Base-by-base conservation (phyloP, 2,113 vertebrate genomes). In the Sterrhoptilus dennistouni region DNA sequence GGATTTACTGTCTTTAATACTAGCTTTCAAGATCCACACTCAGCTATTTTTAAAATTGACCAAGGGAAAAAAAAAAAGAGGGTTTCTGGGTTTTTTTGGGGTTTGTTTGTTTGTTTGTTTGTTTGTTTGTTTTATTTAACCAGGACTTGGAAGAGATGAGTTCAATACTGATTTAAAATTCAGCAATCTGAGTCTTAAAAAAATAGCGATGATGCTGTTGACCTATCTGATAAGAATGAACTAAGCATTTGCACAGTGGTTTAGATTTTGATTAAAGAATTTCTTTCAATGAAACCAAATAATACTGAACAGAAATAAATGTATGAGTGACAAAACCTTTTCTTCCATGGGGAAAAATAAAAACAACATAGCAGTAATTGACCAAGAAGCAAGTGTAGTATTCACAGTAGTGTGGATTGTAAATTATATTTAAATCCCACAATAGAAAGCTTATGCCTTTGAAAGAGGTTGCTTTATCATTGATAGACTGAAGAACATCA, bases 51-150 rank as follows among this genome's bases (percentile, higher is more conserved):
- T 57, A 53, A 94, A 85, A 88, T 2, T 72, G 36, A 56, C 17
- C 0, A 1, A 68, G 14, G 2, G 0, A 31, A 72, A 61, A 70
- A 6, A 36, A 4, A n/a, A n/a, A n/a, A n/a, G n/a, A n/a, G n/a
- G n/a, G n/a, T n/a, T n/a, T n/a, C n/a, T n/a, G n/a, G n/a, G n/a
- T n/a, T 38, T 38, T 38, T 38, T 38, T 38, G 38, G 11, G 38
- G 11, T 38, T 38, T 12, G 9, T 38, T 38, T 38, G 9, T 38
- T 38, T 38, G 47, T 8, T 68, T 71, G 63, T 36, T 7, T 18
- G 7, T 70, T 33, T 56, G 3, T 69, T 33, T 49, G 2, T 29
- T 56, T 72, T 36, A 33, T 52, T 52, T 38, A 29, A 49, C 40
- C 17, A 60, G 8, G 10, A 44, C 7, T 50, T 57, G 12, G 38